Conservation (phyloP, 2,113 vertebrate genomes). For the Porphyrio hochstetteri region DNA sequence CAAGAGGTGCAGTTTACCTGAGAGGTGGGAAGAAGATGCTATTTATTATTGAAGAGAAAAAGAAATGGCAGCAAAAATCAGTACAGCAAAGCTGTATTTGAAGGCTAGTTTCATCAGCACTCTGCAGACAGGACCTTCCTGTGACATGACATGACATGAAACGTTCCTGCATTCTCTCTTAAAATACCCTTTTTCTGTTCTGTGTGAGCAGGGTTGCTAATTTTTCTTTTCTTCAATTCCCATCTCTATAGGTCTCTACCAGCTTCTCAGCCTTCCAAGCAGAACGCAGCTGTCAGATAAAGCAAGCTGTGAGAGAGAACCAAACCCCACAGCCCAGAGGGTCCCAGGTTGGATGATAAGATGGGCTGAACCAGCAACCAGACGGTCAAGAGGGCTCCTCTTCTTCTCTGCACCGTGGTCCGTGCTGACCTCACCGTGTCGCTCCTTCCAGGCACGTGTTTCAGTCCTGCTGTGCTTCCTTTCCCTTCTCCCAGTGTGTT, state of each 20-base stretch:
- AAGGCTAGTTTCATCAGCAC: background rate
- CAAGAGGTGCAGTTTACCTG: background rate
- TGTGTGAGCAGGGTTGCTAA: background rate
- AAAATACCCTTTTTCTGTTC: background rate
- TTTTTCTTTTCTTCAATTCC: background rate
- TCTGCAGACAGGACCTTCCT: background rate
- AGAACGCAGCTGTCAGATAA: background rate
- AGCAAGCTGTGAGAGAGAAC: background rate
- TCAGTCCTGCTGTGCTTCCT: background rate
- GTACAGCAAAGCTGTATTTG: background rate
- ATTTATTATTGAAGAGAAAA: background rate
- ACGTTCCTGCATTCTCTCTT: background rate
- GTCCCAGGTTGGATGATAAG: background rate
- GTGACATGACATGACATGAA: background rate
- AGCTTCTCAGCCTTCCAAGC: background rate
- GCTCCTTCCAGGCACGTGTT: background rate
- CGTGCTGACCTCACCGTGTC: rapidly evolving
- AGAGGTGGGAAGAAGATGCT: background rate
- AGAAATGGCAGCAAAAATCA: background rate
- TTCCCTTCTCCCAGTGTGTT: background rate
- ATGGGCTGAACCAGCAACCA: background rate
- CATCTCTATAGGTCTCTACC: background rate
- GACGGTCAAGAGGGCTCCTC: background rate
- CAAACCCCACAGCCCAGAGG: background rate
- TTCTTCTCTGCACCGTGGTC: background rate